Conservation (phyloP, 2,888 invertebrate species). For the Adelognathus sp. region DNA sequence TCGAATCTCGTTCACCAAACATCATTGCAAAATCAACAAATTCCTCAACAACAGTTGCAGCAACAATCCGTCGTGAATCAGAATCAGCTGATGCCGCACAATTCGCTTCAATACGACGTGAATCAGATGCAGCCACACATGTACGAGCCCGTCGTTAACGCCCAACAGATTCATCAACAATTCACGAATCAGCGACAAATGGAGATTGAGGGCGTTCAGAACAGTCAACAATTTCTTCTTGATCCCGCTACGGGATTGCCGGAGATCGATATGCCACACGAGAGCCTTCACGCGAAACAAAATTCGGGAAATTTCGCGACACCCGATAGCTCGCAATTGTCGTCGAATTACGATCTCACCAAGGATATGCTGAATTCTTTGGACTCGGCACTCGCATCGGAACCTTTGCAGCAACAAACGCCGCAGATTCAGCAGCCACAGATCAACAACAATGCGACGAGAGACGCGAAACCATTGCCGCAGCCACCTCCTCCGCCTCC, state of each 20-base stretch:
- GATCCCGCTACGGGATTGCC: slow-evolving; percentile 75
- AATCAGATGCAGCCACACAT: slow-evolving; percentile 72
- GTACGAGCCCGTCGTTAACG: slow-evolving; percentile 75
- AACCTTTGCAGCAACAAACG: slow-evolving; percentile 55
- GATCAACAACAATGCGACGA: slow-evolving; percentile 68
- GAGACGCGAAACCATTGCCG: slow-evolving; percentile 64
- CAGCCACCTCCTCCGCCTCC: too few species aligned
- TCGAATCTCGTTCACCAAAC: too few species aligned
- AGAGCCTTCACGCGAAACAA: slow-evolving; percentile 71
- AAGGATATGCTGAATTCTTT: slow-evolving; percentile 60
- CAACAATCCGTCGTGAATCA: too few species aligned
- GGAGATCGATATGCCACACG: slow-evolving; percentile 77
- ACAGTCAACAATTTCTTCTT: slow-evolving; percentile 74
- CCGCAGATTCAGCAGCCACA: slow-evolving; percentile 57
- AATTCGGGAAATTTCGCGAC: slow-evolving; percentile 28
- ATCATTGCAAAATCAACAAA: slow-evolving; percentile 35
- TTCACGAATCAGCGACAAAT: slow-evolving; percentile 68
- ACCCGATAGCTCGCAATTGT: slow-evolving; percentile 59
- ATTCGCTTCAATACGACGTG: slow-evolving; percentile 14
- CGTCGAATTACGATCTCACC: slow-evolving; percentile 30
- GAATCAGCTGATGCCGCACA: slow-evolving; percentile 45
- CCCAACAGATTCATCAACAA: slow-evolving; percentile 73
- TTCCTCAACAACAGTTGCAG: slow-evolving; percentile 6
- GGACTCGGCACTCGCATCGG: slow-evolving; percentile 48
- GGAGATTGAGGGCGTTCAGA: slow-evolving; percentile 68